Evolutionary conservation across 1,140 invertebrate genomes (phyloP).

Genomic region (Teleogryllus occipitalis): DNA sequence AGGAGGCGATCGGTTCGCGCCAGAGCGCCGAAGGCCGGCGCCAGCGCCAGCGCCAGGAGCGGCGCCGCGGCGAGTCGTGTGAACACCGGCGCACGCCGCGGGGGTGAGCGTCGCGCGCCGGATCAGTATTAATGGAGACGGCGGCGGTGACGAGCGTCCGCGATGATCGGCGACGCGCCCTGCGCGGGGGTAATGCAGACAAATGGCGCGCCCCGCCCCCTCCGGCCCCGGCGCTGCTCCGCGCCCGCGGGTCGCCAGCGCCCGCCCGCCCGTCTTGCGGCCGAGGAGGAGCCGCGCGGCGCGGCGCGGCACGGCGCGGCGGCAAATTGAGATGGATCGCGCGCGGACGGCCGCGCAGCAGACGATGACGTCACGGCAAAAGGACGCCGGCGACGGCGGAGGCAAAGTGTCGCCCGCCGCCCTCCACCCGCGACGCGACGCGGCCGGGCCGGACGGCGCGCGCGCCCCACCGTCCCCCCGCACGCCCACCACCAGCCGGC

Average conservation of each 20-base stretch:
- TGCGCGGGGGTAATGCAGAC: neutral
- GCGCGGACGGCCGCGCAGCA: neutral
- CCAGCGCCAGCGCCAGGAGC: no score
- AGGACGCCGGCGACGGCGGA: neutral
- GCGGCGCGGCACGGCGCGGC: no score
- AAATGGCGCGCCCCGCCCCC: neutral
- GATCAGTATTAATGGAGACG: neutral
- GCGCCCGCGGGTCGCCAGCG: neutral
- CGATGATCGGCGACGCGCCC: conserved; percentile 1
- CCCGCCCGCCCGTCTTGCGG: neutral
- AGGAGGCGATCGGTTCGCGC: no score
- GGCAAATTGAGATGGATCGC: neutral
- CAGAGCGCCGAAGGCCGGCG: no score
- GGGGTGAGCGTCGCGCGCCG: neutral
- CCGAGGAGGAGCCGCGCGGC: neutral
- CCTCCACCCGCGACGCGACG: no score
- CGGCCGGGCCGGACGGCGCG: no score
- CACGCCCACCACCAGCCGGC: no score
- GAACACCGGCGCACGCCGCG: neutral
- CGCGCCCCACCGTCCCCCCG: no score
- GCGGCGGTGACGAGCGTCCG: neutral
- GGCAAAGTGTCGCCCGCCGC: neutral
- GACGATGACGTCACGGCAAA: neutral
- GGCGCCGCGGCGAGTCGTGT: neutral
- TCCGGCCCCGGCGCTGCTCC: no score